phyloP scores from a whole-genome alignment of 2,113 vertebrate species.

The Cynopterus brachyotis region DNA sequence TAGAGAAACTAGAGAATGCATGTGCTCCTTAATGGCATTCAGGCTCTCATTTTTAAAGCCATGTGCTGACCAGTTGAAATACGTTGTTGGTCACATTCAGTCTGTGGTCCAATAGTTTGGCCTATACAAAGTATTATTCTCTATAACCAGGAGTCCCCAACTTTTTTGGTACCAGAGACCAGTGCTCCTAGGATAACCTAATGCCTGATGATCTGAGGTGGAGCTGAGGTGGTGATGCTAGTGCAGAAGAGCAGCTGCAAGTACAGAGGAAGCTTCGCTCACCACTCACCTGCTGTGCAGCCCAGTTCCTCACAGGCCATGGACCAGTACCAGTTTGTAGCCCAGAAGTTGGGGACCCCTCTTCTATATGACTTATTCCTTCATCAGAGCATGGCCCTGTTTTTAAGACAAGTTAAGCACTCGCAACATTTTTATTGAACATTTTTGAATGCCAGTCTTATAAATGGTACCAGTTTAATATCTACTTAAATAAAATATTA shows the following conservation, averaged over 20 bases:
- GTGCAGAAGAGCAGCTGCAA: no score
- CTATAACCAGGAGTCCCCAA: no score
- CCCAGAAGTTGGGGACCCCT: no score
- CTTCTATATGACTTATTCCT: not conserved
- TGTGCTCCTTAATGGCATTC: not conserved
- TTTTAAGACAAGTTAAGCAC: not conserved
- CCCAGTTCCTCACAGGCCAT: no score
- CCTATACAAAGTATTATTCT: not conserved
- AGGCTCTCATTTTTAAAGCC: not conserved
- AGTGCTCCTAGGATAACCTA: no score
- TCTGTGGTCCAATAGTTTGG: not conserved
- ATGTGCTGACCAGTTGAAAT: not conserved
- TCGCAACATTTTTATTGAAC: not conserved
- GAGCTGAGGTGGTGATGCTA: no score
- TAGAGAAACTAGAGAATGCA: not conserved
- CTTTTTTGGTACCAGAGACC: no score
- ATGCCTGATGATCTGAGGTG: no score
- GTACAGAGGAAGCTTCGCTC: no score
- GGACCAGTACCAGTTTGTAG: no score
- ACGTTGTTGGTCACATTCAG: not conserved
- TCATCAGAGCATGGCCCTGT: not conserved
- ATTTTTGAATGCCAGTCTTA: not conserved
- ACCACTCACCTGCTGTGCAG: no score
- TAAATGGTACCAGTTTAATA: not conserved
- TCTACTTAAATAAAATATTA: not conserved